phyloP scores from a whole-genome alignment of 2,797 vertebrate genomes.

The Crenuchus spilurus region DNA sequence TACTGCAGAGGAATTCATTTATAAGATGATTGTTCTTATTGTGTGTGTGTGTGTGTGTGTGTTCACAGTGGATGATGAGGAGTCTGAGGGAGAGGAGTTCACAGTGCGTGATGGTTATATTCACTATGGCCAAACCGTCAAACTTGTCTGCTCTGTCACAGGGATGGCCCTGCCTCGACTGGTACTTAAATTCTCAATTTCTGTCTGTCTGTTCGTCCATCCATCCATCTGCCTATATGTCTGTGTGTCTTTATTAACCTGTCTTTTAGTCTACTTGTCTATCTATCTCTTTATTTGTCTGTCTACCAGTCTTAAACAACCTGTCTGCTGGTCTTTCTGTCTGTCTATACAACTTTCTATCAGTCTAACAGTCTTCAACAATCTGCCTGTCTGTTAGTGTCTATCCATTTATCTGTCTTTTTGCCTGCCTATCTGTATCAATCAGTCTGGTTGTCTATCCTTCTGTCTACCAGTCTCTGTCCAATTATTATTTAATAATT shows the following conservation, averaged over 20 bases:
- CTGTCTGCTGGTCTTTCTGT: neutral
- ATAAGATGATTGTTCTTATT: neutral
- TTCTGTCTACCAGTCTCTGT: too few species aligned
- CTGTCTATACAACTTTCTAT: neutral
- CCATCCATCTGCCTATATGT: too few species aligned
- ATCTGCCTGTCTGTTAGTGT: too few species aligned
- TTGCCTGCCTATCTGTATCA: too few species aligned
- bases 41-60: conserved; percentile 55
- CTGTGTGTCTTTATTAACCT: too few species aligned
- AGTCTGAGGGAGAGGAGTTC: conserved; percentile 98
- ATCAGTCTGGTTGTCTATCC: too few species aligned
- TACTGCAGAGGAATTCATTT: neutral
- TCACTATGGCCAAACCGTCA: conserved; percentile 98
- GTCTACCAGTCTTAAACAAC: neutral
- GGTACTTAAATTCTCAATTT: conserved; percentile 72
- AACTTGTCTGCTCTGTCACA: conserved; percentile 97
- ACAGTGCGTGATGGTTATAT: conserved; percentile 98
- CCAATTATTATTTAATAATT: too few species aligned
- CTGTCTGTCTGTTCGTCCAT: neutral
- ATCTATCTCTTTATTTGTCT: neutral
- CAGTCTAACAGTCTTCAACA: too few species aligned
- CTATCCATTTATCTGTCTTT: too few species aligned
- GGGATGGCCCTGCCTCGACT: conserved; percentile 98
- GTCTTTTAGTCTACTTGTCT: too few species aligned
- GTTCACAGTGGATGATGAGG: conserved; percentile 92